phyloP scores from a whole-genome alignment of 2,113 vertebrate genomes.

The Hippocampus abdominalis region DNA sequence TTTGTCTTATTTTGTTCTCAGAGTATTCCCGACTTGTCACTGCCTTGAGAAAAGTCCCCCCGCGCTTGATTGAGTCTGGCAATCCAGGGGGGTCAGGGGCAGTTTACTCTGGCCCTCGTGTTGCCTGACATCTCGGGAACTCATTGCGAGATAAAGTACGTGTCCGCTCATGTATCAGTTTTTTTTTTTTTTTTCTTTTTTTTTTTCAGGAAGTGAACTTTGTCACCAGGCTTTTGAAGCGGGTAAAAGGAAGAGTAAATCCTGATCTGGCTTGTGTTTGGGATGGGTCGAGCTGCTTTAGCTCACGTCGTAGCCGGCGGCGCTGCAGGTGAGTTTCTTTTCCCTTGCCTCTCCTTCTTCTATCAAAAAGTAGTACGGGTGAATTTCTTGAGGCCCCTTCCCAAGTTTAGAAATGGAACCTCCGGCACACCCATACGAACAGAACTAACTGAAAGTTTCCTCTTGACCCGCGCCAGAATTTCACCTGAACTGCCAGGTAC shows the following conservation, averaged over 20 bases:
- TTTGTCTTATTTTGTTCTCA: constrained; percentile 7
- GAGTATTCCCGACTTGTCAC: constrained; percentile 5
- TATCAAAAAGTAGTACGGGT: background rate
- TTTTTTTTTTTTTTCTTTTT: too few relatives aligned
- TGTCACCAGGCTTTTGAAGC: background rate
- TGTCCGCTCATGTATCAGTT: background rate
- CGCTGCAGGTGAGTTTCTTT: background rate
- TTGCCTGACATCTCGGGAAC: background rate
- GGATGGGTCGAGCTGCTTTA: background rate
- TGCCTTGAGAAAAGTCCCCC: constrained; percentile 12
- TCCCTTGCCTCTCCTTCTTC: background rate
- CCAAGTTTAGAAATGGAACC: background rate
- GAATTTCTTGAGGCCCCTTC: background rate
- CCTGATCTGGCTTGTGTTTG: background rate
- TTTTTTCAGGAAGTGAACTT: background rate
- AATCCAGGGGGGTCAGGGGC: background rate
- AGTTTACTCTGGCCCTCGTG: background rate
- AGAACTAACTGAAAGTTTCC: background rate
- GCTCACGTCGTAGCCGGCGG: background rate
- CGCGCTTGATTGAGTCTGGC: background rate
- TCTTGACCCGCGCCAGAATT: background rate
- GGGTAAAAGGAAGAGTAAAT: background rate
- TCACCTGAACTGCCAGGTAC: background rate
- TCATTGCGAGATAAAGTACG: background rate
- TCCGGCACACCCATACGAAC: background rate